These are phyloP conservation scores for Todiramphus chloris DNA, from an alignment of 2,113 vertebrate genomes.

Conservation along the genomic window DNA sequence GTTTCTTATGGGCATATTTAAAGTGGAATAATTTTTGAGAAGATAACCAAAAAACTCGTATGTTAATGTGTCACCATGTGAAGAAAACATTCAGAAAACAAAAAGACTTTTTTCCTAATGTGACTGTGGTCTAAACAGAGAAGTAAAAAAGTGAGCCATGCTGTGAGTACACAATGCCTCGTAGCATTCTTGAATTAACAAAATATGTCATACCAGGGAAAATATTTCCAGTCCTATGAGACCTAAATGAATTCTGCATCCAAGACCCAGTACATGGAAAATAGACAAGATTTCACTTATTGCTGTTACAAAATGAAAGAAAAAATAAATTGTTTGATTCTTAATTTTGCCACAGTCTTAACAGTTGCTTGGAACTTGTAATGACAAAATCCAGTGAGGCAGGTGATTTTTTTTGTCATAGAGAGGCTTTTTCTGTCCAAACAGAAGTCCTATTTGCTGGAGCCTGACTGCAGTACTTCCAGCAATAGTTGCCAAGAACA, in stretches of 20 bases:
- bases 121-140: neutral
- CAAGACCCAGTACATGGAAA: neutral
- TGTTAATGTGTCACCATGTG: neutral
- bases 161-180: neutral
- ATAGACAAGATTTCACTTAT: neutral
- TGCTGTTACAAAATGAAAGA: neutral
- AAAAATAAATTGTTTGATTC: neutral
- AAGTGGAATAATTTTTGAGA: neutral
- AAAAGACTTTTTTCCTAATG: neutral
- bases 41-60: neutral
- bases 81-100: neutral
- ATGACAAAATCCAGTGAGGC: neutral
- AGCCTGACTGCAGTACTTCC: neutral
- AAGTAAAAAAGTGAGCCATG: neutral
- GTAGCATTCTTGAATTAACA: neutral
- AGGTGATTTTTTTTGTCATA: neutral
- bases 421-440: neutral
- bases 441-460: neutral
- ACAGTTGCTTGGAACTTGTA: neutral
- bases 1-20: neutral
- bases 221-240: neutral
- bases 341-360: neutral
- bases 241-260: neutral
- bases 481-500: neutral
- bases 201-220: neutral